Percentiles rank a stretch among this genome's conserved stretches.
Conservation (phyloP, 2,888 invertebrate genomes). For the Heliconius erato region DNA sequence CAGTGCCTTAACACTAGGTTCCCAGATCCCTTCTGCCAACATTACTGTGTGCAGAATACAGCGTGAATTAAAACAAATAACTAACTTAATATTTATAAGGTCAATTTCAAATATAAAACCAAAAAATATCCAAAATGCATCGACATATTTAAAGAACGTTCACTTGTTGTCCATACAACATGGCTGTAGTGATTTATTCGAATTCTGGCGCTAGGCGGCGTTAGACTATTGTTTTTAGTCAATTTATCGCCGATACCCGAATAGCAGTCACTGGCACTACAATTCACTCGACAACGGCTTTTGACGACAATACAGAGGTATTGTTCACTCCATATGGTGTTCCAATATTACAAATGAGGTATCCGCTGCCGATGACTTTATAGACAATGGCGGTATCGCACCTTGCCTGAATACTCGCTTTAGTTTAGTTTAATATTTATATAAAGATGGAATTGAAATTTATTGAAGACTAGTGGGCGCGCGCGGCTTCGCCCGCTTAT, state of each 20-base stretch:
- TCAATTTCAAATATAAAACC: background rate
- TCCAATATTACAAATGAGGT: constrained; percentile 69
- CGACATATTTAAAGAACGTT: constrained; percentile 41
- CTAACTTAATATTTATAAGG: too few relatives aligned
- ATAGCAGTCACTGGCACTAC: constrained; percentile 57
- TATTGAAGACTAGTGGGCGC: too few relatives aligned
- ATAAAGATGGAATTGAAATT: background rate
- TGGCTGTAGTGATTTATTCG: constrained; percentile 77
- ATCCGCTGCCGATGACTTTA: constrained; percentile 63
- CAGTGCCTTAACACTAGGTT: too few relatives aligned
- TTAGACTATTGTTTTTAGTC: constrained; percentile 78
- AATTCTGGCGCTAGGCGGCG: constrained; percentile 63
- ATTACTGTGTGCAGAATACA: too few relatives aligned
- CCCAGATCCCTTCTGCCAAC: too few relatives aligned
- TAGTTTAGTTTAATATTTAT: background rate
- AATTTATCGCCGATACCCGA: constrained; percentile 74
- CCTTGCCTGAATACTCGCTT: background rate
- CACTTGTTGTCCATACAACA: constrained; percentile 67
- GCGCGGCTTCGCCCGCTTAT: too few relatives aligned
- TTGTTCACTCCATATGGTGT: constrained; percentile 58
- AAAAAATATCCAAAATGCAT: constrained; percentile 29
- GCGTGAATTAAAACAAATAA: too few relatives aligned
- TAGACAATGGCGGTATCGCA: constrained; percentile 47
- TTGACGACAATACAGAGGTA: constrained; percentile 63
- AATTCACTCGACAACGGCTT: constrained; percentile 74